Evolutionary conservation across 2,113 vertebrate species (phyloP).

Genomic region (Genyomyrus donnyi): DNA sequence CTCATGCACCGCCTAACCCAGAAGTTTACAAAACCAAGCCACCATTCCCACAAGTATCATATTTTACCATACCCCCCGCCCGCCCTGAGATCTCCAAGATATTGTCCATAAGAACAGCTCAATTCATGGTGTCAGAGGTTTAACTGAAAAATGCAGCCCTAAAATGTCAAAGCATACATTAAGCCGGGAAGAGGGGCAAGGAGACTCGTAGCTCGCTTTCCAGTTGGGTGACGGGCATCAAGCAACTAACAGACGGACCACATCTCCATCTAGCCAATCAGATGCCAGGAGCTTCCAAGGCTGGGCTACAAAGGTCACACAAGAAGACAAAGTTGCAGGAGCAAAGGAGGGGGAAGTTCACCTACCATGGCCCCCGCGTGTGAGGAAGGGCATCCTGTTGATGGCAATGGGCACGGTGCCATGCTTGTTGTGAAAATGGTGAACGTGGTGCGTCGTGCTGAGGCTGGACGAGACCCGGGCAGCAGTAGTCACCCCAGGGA

Average conservation of each 20-base stretch:
- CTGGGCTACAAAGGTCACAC: background rate
- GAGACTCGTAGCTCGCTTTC: background rate
- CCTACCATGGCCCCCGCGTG: slow-evolving; percentile 87
- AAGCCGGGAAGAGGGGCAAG: background rate
- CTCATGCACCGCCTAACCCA: background rate
- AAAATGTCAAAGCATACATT: background rate
- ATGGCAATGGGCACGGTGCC: slow-evolving; percentile 87
- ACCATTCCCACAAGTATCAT: background rate
- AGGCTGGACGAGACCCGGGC: slow-evolving; percentile 88
- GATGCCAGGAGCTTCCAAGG: background rate
- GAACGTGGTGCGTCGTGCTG: slow-evolving; percentile 89
- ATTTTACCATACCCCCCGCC: background rate
- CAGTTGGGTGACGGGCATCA: background rate
- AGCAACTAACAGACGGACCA: background rate
- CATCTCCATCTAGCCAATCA: background rate
- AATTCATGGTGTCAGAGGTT: background rate
- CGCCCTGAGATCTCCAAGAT: background rate
- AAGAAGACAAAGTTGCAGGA: background rate
- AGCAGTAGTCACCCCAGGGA: slow-evolving; percentile 63
- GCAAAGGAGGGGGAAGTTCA: slow-evolving; percentile 16
- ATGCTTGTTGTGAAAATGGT: slow-evolving; percentile 91
- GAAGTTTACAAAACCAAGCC: background rate
- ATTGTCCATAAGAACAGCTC: background rate
- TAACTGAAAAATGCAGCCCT: background rate
- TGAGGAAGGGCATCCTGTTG: slow-evolving; percentile 90